Conservation (phyloP, 2,113 vertebrate genomes). For the Plectropomus leopardus region DNA sequence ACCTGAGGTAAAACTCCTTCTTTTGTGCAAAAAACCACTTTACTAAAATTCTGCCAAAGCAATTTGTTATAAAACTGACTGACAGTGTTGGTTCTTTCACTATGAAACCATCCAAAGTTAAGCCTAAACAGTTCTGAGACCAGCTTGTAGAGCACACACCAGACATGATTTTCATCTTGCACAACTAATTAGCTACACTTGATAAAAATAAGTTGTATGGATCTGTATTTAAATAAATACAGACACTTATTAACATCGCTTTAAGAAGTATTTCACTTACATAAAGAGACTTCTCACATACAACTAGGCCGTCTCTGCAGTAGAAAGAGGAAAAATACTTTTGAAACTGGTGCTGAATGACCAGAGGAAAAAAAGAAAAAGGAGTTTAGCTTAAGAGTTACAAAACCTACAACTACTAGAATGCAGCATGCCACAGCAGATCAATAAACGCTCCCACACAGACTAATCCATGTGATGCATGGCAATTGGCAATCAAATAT, state of each 20-base stretch:
- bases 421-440: too few species aligned
- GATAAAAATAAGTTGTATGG: neutral
- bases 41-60: neutral
- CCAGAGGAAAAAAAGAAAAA: too few species aligned
- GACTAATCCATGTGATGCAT: too few species aligned
- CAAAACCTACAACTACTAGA: too few species aligned
- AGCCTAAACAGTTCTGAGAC: neutral
- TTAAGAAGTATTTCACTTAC: too few species aligned
- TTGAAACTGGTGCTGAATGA: too few species aligned
- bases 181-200: constrained; percentile 10
- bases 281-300: too few species aligned
- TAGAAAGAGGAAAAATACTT: too few species aligned
- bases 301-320: too few species aligned
- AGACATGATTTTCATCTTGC: neutral
- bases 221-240: neutral
- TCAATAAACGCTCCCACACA: too few species aligned
- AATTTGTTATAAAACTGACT: neutral
- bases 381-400: too few species aligned
- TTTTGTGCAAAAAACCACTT: neutral
- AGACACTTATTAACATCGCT: neutral
- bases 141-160: neutral
- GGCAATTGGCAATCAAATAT: too few species aligned
- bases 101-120: neutral
- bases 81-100: neutral
- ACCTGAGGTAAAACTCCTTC: neutral